Evolutionary conservation across 2,113 vertebrate species (phyloP), one percentile per base, ranked within the genome.

Genomic region (Seriola quinqueradiata): DNA sequence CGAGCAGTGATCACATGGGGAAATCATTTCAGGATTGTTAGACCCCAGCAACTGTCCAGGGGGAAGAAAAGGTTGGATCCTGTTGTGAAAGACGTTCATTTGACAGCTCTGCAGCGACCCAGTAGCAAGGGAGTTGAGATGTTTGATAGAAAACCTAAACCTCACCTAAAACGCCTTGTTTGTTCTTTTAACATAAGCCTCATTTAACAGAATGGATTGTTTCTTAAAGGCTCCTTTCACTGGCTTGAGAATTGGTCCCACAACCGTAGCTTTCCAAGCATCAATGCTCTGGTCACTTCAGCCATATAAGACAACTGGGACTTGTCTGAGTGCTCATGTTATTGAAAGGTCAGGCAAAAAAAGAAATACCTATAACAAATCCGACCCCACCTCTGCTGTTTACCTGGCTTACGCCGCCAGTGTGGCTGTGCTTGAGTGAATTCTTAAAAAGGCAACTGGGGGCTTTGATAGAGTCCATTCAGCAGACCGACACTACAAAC

Each of bases 331-430:
- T 74, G 71, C 75, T 86, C 36, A 46, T 76, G 89, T 92, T 67
- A 78, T 70, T 38, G 74, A 83, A 73, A 86, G 87, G 89, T 93
- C 87, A 84, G 79, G 40, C 85, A 75, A 40, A 83, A 28, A 76
- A 81, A 88, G 73, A 92, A 89, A 86, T 74, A 60, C 71, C 79
- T 77, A 80, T 83, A 90, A 77, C 75, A 83, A 86, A 83, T 81
- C 79, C 14, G 32, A 82, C 50, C 70, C 36, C 69, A 34, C 57
- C 73, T 78, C 32, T 72, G 36, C 11, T 1, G 77, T 87, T 87
- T 83, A 85, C 79, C 76, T 60, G 81, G 23, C 68, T 67, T 57
- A 58, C 25, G 48, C 85, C 50, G 79, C 81, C 73, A 52, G 65
- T 73, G 72, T 57, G 65, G 75, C 71, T 87, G 34, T 87, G 88